phyloP scores from a whole-genome alignment of 2,113 vertebrate genomes.

The Prunella fulvescens region DNA sequence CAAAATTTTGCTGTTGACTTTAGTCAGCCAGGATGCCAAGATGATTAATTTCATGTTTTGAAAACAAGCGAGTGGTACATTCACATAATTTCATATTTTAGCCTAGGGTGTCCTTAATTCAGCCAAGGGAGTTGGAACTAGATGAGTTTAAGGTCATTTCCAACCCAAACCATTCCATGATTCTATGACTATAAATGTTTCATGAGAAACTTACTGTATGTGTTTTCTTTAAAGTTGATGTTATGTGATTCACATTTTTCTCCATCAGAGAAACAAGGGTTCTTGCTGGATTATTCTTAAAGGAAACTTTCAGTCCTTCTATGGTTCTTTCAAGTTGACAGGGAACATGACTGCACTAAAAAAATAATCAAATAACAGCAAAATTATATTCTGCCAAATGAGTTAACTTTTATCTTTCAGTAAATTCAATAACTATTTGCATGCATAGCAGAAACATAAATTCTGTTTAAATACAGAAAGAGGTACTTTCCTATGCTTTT shows the following conservation, averaged over 20 bases:
- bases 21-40: background rate
- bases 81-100: background rate
- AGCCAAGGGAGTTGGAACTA: background rate
- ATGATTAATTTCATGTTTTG: background rate
- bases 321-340: background rate
- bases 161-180: background rate
- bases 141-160: background rate
- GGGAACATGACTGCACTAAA: slow-evolving; percentile 5
- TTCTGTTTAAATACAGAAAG: background rate
- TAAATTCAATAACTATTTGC: background rate
- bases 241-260: background rate
- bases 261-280: rapidly evolving
- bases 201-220: background rate
- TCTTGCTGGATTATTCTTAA: background rate
- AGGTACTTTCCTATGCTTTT: background rate
- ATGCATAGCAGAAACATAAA: background rate
- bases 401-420: background rate
- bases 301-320: background rate
- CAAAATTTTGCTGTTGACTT: background rate
- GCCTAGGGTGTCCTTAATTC: background rate
- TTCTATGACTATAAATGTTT: background rate
- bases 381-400: background rate
- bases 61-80: background rate
- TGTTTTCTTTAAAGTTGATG: background rate
- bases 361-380: background rate